Base-by-base conservation (phyloP, 1,140 invertebrate species). In the Lepidurus arcticus region DNA sequence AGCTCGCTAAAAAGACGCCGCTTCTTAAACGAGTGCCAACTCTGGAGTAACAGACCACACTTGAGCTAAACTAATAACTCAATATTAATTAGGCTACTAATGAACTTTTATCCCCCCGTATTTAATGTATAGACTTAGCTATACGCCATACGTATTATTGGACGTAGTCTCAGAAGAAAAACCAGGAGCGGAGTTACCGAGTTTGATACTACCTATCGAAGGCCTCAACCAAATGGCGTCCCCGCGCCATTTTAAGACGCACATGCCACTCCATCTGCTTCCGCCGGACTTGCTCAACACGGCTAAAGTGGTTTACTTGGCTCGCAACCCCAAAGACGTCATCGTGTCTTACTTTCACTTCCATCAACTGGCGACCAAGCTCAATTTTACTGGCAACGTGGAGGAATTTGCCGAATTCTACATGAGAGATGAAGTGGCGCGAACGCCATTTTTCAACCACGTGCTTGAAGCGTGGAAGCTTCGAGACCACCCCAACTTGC, bases 281-380 rank as follows among this genome's bases (percentile, higher is more conserved):
- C 91, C 92, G 0, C 89, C 89, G 1, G 86, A 87, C 80, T 84
- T 93, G 44, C 82, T 91, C 16, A 86, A 89, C 24, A 86, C 87
- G 7, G 89, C 88, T 83, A 82, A 82, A 80, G 90, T 97, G 1
- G 91, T 98, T 75, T 98, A 98, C 83, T 90, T 95, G 0, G 89
- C 92, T 0, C 89, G 96, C 75, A 97, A 98, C 86, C 95, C 96
- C 1, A 98, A 98, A 85, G 96, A 98, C 83, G 90, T 92, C 79
- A 93, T 93, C 74, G 94, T 98, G 0, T 97, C 95, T 0, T 96
- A 93, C 83, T 98, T 93, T 83, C 91, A 97, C 84, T 96, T 96
- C 82, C 91, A 90, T 81, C 88, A 86, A 81, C 81, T 91, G 13
- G 87, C 94, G 16, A 90, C 93, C 80, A 87, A 73, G 47, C 44